phyloP scores from a whole-genome alignment of 2,113 vertebrate genomes.

The Thunnus thynnus region DNA sequence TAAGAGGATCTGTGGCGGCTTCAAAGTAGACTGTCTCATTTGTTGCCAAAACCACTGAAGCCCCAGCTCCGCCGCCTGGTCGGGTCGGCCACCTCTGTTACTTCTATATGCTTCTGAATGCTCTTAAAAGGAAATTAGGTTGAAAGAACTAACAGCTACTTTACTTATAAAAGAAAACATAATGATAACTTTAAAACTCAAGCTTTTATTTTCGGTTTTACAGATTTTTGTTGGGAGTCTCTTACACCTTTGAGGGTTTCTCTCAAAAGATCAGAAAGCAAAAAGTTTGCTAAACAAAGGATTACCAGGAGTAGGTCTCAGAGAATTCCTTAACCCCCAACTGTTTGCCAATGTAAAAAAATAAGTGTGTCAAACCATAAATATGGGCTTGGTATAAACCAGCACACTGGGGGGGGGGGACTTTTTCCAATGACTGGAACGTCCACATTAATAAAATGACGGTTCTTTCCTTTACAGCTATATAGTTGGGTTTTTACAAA shows the following conservation, averaged over 20 bases:
- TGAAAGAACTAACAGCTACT: conserved; percentile 34
- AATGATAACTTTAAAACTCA: conserved; percentile 1
- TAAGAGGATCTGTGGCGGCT: conserved; percentile 66
- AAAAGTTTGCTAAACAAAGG: conserved; percentile 36
- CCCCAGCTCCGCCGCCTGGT: conserved; percentile 54
- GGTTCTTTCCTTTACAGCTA: conserved; percentile 35
- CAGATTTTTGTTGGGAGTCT: not conserved
- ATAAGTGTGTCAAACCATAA: conserved; percentile 71
- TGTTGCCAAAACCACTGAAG: conserved; percentile 74
- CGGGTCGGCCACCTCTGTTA: conserved; percentile 49
- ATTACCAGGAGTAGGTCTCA: conserved; percentile 10
- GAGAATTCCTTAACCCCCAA: conserved; percentile 31
- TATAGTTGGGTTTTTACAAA: conserved; percentile 51
- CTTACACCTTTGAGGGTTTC: conserved; percentile 30
- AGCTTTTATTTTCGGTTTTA: not conserved
- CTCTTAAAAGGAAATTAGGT: conserved; percentile 47
- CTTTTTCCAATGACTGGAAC: conserved; percentile 61
- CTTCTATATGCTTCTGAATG: conserved; percentile 2
- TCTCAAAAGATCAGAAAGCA: conserved; percentile 25
- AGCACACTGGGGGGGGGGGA: conserved; percentile 10
- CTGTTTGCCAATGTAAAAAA: conserved; percentile 59
- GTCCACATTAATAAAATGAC: conserved; percentile 68
- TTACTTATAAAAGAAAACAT: conserved; percentile 27
- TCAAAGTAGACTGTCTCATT: conserved; percentile 63
- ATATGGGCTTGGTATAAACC: conserved; percentile 63